Evolutionary conservation across 37 sponge, comb jelly and placozoan genomes (phyloP).

Genomic region (Oopsacas minuta): DNA sequence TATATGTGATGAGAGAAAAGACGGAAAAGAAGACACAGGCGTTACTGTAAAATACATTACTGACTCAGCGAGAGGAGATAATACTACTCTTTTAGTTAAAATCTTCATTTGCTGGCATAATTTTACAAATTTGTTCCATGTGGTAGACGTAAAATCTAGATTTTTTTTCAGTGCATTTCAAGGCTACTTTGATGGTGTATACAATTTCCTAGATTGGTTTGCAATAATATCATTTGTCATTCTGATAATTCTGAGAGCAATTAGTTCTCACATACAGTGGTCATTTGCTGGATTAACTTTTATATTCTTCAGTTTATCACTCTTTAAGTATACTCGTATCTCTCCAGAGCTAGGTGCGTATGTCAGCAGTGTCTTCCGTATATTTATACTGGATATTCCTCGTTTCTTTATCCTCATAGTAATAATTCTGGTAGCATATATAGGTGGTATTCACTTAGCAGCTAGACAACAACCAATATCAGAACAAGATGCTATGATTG

Average conservation of each 20-base stretch:
- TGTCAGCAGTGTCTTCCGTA: not conserved
- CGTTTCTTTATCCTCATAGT: not conserved
- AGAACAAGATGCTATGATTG: not conserved
- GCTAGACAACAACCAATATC: not conserved
- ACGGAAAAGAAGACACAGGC: not conserved
- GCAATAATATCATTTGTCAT: not conserved
- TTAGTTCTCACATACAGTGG: not conserved
- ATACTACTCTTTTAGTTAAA: not conserved
- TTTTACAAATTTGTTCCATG: not conserved
- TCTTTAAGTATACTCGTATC: not conserved
- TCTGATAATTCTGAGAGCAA: not conserved
- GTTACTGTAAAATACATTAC: not conserved
- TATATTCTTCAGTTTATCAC: not conserved
- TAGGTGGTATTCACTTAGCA: not conserved
- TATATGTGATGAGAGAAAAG: not conserved
- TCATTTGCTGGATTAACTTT: not conserved
- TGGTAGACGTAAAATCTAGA: not conserved
- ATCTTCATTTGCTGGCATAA: not conserved
- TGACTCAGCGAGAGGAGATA: not conserved
- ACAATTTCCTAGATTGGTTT: not conserved
- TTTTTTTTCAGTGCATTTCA: not conserved
- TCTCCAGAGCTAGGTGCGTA: not conserved
- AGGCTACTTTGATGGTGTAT: constrained; percentile 9
- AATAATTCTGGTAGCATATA: not conserved
- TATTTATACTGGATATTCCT: constrained; percentile 3